These are phyloP conservation scores for Hoplodrina blanda DNA, from an alignment of 2,888 invertebrate genomes.

Conservation along the genomic window DNA sequence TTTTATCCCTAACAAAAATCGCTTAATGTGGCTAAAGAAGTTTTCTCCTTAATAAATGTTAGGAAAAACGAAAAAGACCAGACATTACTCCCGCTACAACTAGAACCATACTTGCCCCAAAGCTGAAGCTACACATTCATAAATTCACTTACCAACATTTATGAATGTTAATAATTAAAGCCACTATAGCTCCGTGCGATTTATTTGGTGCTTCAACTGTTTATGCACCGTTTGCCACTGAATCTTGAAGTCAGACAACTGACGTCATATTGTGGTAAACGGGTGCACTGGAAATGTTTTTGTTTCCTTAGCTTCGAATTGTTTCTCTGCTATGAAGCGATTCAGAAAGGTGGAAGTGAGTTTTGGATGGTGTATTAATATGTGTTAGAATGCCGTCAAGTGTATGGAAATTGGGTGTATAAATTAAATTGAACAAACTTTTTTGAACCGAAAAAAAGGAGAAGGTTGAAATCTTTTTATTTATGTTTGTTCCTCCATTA, in stretches of 20 bases:
- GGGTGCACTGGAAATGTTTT: constrained; percentile 14
- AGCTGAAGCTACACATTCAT: constrained; percentile 79
- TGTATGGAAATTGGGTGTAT: neutral
- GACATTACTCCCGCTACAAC: constrained; percentile 59
- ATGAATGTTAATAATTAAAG: constrained; percentile 86
- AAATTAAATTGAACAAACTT: no score
- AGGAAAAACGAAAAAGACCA: neutral
- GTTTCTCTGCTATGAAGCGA: constrained; percentile 1
- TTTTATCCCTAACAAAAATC: no score
- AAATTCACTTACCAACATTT: constrained; percentile 85
- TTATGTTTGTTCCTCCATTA: no score
- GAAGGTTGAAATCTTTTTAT: no score
- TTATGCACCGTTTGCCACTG: constrained; percentile 44
- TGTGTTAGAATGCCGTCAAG: neutral
- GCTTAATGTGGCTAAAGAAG: no score
- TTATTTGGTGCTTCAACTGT: constrained; percentile 55
- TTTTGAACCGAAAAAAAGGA: no score
- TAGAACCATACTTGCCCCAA: constrained; percentile 62
- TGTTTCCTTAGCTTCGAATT: constrained; percentile 16
- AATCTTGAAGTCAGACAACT: constrained; percentile 37
- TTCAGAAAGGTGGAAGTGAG: neutral
- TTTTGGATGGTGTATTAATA: neutral
- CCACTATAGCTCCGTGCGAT: constrained; percentile 61
- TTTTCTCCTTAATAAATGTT: no score
- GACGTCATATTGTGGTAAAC: constrained; percentile 38